Evolutionary conservation across 2,888 invertebrate species (phyloP), one percentile per base, ranked within the genome.

Genomic region (Temnothorax rugatulus): DNA sequence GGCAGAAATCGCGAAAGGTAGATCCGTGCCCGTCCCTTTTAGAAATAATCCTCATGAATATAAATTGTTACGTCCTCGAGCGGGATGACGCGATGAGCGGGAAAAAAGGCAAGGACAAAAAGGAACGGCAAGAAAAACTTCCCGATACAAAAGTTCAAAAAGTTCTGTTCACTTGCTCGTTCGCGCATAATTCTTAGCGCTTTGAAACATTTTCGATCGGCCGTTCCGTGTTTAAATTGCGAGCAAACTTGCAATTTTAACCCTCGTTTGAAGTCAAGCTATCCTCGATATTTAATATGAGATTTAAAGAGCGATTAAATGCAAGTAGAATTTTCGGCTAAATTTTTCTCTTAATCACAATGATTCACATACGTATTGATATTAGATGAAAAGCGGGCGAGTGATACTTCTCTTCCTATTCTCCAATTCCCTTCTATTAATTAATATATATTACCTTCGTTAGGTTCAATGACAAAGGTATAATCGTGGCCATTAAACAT

Each of bases 11-110:
- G 52, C 50, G 57, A 52, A 64, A 82, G 68, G 61, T 84, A 50
- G 61, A 71, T 69, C 21, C 21, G 54, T 74, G 66, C 54, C 38
- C 69, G 69, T 74, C 82, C 74, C 77, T 87, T 84, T 85, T 83
- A 75, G 88, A 90, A 90, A 86, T 89, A 89, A 91, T 90, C 88
- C 90, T 90, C 92, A 90, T 91, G 92, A 92, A 92, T 91, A 91
- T 90, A 92, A 91, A 92, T 92, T 90, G 90, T 89, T 84, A 86
- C 83, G 71, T 88, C 61, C 82, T 73, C 59, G 61, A 68, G 77
- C 29, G 73, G 81, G 74, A 77, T 82, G 88, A 86, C 64, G 73
- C 77, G 79, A 84, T 29, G 63, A 44, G 57, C 66, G 64, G 59
- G 71, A 85, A 82, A 73, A 73, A 64, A 63, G 34, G 68, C 21